These are phyloP conservation scores for Enteromius viviparus DNA, from an alignment of 2,797 vertebrate species.

Conservation along the genomic window DNA sequence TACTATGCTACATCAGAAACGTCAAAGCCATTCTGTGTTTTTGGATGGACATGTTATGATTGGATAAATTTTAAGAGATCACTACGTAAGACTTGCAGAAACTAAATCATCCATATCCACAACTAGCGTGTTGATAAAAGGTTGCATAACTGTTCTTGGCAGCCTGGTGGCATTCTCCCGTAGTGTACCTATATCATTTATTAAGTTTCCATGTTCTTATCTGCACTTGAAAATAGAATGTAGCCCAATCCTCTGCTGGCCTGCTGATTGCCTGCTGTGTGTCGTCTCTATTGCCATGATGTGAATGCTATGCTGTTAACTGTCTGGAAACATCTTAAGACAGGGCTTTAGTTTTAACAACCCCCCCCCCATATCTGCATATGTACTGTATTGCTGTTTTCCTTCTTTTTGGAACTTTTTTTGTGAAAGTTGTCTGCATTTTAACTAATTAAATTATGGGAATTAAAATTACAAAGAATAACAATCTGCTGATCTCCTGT, in stretches of 20 bases:
- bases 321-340: slow-evolving; percentile 63
- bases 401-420: slow-evolving; percentile 75
- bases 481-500: slow-evolving; percentile 59
- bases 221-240: slow-evolving; percentile 46
- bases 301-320: slow-evolving; percentile 64
- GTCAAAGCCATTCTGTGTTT: neutral
- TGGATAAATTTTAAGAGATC: slow-evolving; percentile 4
- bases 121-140: slow-evolving; percentile 24
- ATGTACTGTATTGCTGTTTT: slow-evolving; percentile 76
- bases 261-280: slow-evolving; percentile 53
- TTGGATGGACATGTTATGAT: neutral
- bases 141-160: slow-evolving; percentile 35
- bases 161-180: slow-evolving; percentile 29
- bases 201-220: slow-evolving; percentile 34
- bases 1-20: neutral
- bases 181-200: slow-evolving; percentile 21
- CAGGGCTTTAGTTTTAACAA: slow-evolving; percentile 73
- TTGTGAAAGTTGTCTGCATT: slow-evolving; percentile 82
- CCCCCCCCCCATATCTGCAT: slow-evolving; percentile 79
- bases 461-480: slow-evolving; percentile 88
- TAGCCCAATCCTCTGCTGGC: slow-evolving; percentile 49
- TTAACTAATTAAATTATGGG: slow-evolving; percentile 84
- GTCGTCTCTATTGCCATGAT: slow-evolving; percentile 58
- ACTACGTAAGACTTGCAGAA: neutral
- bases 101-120: slow-evolving; percentile 25